Percentiles rank a stretch among this genome's conserved stretches.
Conservation (phyloP, 2,888 invertebrate genomes). For the Nephrotoma appendiculata region DNA sequence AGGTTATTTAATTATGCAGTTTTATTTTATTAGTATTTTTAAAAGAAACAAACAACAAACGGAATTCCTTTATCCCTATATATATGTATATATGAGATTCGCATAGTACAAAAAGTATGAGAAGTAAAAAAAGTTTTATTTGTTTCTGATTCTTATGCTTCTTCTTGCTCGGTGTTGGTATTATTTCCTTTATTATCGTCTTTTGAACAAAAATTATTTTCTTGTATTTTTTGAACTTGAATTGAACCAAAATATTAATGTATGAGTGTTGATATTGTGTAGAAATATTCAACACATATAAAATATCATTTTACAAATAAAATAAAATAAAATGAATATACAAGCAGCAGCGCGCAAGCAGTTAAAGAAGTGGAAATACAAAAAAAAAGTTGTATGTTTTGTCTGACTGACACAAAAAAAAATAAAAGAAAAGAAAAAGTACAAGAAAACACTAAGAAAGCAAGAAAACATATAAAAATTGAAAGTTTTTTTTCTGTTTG, state of each 20-base stretch:
- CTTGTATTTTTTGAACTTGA: background rate
- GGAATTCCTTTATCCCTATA: background rate
- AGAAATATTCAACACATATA: background rate
- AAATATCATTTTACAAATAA: background rate
- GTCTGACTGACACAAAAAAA: background rate
- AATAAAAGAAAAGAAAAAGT: background rate
- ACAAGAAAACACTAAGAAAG: background rate
- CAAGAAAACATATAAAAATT: background rate
- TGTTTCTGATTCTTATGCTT: background rate
- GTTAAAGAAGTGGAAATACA: background rate
- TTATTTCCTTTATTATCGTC: background rate
- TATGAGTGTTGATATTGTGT: background rate
- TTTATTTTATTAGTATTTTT: background rate
- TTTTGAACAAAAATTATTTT: background rate
- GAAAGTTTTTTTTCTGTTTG: background rate
- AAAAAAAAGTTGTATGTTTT: background rate
- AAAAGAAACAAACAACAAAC: background rate
- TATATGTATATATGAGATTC: background rate
- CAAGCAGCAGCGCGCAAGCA: background rate
- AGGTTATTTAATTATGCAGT: background rate
- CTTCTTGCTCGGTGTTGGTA: background rate
- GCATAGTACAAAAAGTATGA: background rate
- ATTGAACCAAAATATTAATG: background rate
- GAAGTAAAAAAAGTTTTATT: background rate
- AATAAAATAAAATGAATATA: background rate